Evolutionary conservation across 2,797 vertebrate genomes (phyloP).

Genomic region (Xiphophorus birchmanni): DNA sequence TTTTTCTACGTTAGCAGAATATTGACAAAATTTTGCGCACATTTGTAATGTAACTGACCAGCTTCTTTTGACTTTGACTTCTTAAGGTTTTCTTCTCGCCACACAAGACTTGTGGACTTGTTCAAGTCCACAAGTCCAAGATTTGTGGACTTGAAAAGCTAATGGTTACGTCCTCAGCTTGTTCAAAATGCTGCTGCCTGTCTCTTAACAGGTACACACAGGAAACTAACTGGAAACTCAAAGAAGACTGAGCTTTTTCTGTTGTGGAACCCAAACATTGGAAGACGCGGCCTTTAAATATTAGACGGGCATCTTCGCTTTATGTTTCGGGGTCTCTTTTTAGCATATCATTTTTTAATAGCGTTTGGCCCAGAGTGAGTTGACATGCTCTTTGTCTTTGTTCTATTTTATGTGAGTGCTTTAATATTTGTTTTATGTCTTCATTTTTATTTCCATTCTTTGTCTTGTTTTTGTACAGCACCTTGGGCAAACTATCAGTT

Average conservation of each 20-base stretch:
- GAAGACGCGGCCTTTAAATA: neutral
- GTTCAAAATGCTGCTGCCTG: neutral
- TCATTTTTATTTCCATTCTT: neutral
- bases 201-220: neutral
- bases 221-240: neutral
- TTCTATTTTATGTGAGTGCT: neutral
- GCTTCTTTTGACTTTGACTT: neutral
- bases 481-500: neutral
- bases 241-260: neutral
- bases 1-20: too few species aligned
- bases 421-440: neutral
- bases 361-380: too few species aligned
- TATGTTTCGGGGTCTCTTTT: neutral
- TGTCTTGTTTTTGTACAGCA: neutral
- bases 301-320: neutral
- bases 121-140: neutral
- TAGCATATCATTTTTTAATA: neutral
- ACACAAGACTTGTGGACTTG: neutral
- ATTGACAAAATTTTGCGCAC: too few species aligned
- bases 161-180: neutral
- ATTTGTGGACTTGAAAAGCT: neutral
- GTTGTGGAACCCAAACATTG: neutral
- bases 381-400: neutral
- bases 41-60: neutral
- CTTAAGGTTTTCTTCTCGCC: neutral